These are phyloP conservation scores for Sebastes nivosus DNA, from an alignment of 2,797 vertebrate species.

Conservation along the genomic window DNA sequence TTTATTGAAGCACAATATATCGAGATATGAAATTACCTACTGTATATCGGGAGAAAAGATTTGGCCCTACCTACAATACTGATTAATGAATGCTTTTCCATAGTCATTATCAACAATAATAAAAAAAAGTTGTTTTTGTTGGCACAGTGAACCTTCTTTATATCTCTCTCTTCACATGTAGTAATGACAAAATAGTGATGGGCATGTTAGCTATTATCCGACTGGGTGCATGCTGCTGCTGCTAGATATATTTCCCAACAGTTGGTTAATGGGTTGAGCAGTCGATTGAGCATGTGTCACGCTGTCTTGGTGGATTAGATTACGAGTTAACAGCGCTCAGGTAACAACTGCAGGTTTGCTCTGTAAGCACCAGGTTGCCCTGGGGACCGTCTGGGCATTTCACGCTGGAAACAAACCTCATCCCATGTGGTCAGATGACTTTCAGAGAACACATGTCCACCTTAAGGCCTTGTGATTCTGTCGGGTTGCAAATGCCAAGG, in stretches of 20 bases:
- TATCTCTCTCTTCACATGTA: not conserved
- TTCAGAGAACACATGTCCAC: not conserved
- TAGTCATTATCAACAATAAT: not conserved
- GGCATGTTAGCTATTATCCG: slow-evolving; percentile 2
- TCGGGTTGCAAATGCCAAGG: slow-evolving; percentile 54
- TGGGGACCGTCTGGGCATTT: slow-evolving; percentile 34
- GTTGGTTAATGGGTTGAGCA: slow-evolving; percentile 65
- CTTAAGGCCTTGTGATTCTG: slow-evolving; percentile 4
- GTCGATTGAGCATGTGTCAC: slow-evolving; percentile 29
- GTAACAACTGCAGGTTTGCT: slow-evolving; percentile 26
- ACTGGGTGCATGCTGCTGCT: slow-evolving; percentile 47
- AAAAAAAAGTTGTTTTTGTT: not conserved
- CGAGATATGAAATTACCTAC: no score
- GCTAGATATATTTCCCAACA: slow-evolving; percentile 46
- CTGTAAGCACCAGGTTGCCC: slow-evolving; percentile 27
- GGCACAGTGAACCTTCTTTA: not conserved
- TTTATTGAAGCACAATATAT: no score
- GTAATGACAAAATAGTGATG: no score
- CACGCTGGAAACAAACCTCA: slow-evolving; percentile 24
- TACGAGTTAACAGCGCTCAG: slow-evolving; percentile 12
- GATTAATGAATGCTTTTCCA: not conserved
- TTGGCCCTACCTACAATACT: not conserved
- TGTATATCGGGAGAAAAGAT: no score
- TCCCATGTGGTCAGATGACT: slow-evolving; percentile 24
- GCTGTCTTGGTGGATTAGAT: slow-evolving; percentile 15